Evolutionary conservation across 1,140 invertebrate genomes (phyloP).

Genomic region (Palaemon carinicauda): DNA sequence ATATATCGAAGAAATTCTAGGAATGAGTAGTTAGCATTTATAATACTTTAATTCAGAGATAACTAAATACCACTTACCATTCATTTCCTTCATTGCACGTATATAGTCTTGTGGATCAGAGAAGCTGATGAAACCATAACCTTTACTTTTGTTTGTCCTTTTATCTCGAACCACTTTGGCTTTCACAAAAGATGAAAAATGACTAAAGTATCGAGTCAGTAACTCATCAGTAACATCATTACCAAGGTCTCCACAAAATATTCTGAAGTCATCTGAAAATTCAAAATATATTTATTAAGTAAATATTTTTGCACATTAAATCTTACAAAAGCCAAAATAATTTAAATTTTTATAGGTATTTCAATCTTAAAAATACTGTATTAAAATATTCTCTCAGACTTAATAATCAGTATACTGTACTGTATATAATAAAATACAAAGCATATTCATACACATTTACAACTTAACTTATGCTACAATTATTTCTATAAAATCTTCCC

Average conservation of each 20-base stretch:
- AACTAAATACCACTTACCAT: slow-evolving; percentile 64
- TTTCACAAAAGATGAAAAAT: slow-evolving; percentile 92
- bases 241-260: slow-evolving; percentile 98
- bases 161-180: slow-evolving; percentile 97
- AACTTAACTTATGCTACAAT: too few relatives aligned
- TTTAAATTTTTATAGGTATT: slow-evolving; percentile 2
- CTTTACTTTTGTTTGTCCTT: slow-evolving; percentile 97
- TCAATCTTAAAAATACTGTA: neutral
- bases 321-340: too few relatives aligned
- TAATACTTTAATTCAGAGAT: too few relatives aligned
- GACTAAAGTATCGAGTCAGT: slow-evolving; percentile 90
- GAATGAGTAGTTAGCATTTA: too few relatives aligned
- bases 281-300: slow-evolving; percentile 52
- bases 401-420: too few relatives aligned
- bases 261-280: slow-evolving; percentile 88
- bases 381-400: too few relatives aligned
- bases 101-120: slow-evolving; percentile 98
- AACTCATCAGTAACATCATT: slow-evolving; percentile 99
- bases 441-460: too few relatives aligned
- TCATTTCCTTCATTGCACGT: slow-evolving; percentile 94
- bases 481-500: too few relatives aligned
- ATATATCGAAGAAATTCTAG: too few relatives aligned
- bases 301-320: too few relatives aligned
- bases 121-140: slow-evolving; percentile 98
- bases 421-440: too few relatives aligned